Conservation (phyloP, 2,888 invertebrate genomes). For the Harpalus rubripes region DNA sequence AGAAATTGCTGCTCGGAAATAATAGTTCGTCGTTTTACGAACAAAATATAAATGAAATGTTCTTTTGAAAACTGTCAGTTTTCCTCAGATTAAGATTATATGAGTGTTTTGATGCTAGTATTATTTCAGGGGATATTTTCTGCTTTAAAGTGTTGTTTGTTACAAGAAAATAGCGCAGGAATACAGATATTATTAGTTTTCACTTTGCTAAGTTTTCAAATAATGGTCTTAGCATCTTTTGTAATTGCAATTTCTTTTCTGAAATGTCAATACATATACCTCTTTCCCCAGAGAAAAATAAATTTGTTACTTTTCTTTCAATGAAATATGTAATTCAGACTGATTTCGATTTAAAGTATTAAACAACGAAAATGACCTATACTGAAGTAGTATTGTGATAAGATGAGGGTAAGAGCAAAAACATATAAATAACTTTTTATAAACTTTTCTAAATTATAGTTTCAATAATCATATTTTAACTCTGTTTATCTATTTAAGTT, state of each 20-base stretch:
- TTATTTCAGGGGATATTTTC: slow-evolving; percentile 28
- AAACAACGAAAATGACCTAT: too few relatives aligned
- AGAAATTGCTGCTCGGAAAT: slow-evolving; percentile 29
- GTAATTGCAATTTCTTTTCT: slow-evolving; percentile 4
- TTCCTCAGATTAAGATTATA: slow-evolving; percentile 42
- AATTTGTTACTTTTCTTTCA: too few relatives aligned
- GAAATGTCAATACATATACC: neutral
- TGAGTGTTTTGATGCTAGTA: slow-evolving; percentile 38
- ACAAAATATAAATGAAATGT: slow-evolving; percentile 45
- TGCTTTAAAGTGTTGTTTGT: slow-evolving; percentile 24
- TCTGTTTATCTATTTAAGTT: too few relatives aligned
- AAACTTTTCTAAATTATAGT: too few relatives aligned
- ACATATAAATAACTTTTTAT: too few relatives aligned
- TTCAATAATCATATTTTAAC: too few relatives aligned
- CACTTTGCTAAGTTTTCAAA: neutral
- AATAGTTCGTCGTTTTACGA: slow-evolving; percentile 41
- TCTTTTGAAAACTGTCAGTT: slow-evolving; percentile 43
- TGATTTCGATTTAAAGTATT: too few relatives aligned
- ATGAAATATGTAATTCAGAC: too few relatives aligned
- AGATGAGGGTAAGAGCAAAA: too few relatives aligned
- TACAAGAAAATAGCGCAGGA: neutral
- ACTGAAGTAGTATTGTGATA: too few relatives aligned
- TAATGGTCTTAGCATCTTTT: neutral
- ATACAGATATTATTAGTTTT: slow-evolving; percentile 24
- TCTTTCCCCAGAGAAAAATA: neutral